Conservation (phyloP, 1,140 invertebrate genomes). For the Temnothorax curvispinosus region DNA sequence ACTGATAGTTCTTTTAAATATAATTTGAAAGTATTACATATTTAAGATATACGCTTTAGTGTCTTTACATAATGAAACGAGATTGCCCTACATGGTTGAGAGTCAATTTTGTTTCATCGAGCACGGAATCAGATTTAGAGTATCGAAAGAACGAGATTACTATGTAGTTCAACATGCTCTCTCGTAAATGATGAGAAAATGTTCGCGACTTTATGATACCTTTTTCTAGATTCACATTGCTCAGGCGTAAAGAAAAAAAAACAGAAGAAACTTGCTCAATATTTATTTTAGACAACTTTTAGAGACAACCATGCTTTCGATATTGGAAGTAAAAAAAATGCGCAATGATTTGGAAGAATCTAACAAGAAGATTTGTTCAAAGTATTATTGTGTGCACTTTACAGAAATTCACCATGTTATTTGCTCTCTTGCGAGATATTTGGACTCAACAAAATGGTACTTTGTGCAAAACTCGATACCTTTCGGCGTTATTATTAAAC, state of each 20-base stretch:
- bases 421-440: conserved; percentile 28
- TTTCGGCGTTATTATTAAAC: conserved; percentile 58
- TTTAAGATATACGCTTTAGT: not conserved
- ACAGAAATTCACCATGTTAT: conserved; percentile 3
- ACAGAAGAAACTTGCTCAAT: not conserved
- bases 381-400: not conserved
- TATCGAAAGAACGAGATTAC: conserved; percentile 37
- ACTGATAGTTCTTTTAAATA: not conserved
- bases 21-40: not conserved
- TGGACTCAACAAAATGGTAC: conserved; percentile 19
- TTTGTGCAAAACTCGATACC: conserved; percentile 51
- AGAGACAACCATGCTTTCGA: not conserved
- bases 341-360: not conserved
- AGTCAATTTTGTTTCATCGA: conserved; percentile 38
- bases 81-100: not conserved
- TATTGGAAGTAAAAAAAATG: not conserved
- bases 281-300: not conserved
- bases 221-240: not conserved
- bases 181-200: conserved; percentile 27
- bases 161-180: conserved; percentile 8
- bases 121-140: conserved; percentile 25
- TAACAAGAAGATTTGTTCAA: not conserved
- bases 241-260: not conserved
- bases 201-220: not conserved
- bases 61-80: not conserved